A percentile compares a stretch with the other conserved stretches of the same genome.
Evolutionary conservation across 1,140 invertebrate genomes (phyloP).

Genomic region (Pseudomyrmex sp.): DNA sequence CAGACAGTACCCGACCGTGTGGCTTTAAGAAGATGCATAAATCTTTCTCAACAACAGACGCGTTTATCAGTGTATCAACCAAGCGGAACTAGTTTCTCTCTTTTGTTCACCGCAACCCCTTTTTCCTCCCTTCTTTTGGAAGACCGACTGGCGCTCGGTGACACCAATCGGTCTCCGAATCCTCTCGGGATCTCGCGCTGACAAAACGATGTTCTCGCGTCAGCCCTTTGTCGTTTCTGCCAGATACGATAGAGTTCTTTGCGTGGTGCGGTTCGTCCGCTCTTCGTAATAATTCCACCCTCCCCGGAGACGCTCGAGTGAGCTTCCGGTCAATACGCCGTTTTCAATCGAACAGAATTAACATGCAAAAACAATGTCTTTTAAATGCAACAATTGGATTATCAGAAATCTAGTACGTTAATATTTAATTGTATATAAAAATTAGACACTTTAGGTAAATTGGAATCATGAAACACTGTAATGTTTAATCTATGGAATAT

Average conservation of each 20-base stretch:
- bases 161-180: conserved; percentile 56
- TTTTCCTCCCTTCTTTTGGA: not conserved
- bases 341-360: conserved; percentile 25
- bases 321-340: not conserved
- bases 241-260: conserved; percentile 27
- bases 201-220: conserved; percentile 60
- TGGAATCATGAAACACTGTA: not conserved
- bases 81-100: conserved; percentile 39
- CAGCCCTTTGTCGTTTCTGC: conserved; percentile 48
- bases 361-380: not conserved
- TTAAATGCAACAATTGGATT: not conserved
- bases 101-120: conserved; percentile 27
- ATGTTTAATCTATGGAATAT: not conserved
- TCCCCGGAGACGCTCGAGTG: not conserved
- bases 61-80: conserved; percentile 24
- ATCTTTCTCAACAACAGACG: not conserved
- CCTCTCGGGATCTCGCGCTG: conserved; percentile 47
- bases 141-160: conserved; percentile 41
- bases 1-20: no score
- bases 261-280: not conserved
- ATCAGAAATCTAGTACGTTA: not conserved
- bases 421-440: not conserved
- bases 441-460: not conserved
- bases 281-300: conserved; percentile 36
- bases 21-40: not conserved